phyloP scores from a whole-genome alignment of 1,140 invertebrate species.

The Leptinotarsa undecemlineata region DNA sequence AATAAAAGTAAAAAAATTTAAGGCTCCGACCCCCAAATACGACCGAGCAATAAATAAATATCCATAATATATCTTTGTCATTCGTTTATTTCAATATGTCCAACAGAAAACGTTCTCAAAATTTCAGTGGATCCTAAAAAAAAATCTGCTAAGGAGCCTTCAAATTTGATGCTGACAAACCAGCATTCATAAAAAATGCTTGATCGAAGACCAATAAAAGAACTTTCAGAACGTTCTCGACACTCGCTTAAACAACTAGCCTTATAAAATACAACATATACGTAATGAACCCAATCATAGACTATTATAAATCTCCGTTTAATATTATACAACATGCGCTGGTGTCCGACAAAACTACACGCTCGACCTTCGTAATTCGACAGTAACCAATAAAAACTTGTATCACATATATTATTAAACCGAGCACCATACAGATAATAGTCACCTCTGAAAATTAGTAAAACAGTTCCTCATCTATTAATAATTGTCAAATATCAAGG shows the following conservation, averaged over 20 bases:
- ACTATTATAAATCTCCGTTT: conserved; percentile 19
- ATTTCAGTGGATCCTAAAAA: neutral
- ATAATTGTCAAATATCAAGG: too few relatives aligned
- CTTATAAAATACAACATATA: conserved; percentile 29
- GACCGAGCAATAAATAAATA: conserved; percentile 24
- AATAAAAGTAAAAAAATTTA: conserved; percentile 21
- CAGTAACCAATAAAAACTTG: too few relatives aligned
- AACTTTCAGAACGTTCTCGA: neutral
- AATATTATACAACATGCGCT: conserved; percentile 26
- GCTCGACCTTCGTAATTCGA: neutral
- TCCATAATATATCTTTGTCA: conserved; percentile 17
- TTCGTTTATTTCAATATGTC: neutral
- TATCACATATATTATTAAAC: too few relatives aligned
- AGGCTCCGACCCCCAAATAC: neutral
- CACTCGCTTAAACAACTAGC: conserved; percentile 16
- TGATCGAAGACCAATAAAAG: neutral
- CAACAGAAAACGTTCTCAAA: neutral
- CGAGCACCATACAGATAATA: too few relatives aligned
- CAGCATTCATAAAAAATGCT: too few relatives aligned
- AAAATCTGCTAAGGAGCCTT: too few relatives aligned
- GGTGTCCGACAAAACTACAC: neutral
- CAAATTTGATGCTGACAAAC: too few relatives aligned
- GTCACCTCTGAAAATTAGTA: too few relatives aligned
- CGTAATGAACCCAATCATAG: conserved; percentile 20
- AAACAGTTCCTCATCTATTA: too few relatives aligned